Evolutionary conservation across 2,113 vertebrate genomes (phyloP).

Genomic region (Pithys albifrons): DNA sequence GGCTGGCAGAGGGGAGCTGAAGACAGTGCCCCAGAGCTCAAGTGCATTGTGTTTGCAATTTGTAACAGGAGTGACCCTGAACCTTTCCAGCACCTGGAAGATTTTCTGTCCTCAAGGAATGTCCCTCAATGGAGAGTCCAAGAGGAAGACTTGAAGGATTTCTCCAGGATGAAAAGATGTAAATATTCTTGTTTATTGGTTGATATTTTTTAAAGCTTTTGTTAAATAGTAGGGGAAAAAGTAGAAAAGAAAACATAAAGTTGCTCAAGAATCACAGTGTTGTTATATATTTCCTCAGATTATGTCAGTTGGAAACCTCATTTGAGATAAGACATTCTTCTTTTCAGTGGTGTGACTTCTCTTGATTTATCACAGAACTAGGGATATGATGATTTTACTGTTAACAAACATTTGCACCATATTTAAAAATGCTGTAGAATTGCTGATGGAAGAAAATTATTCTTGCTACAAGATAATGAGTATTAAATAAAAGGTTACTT

Average conservation of each 20-base stretch:
- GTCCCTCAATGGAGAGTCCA: neutral
- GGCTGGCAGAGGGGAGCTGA: neutral
- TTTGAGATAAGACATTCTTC: neutral
- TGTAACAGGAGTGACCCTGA: neutral
- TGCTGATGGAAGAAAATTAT: neutral
- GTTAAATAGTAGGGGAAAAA: neutral
- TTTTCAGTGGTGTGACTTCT: neutral
- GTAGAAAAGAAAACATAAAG: neutral
- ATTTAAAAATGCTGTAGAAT: neutral
- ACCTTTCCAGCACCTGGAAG: neutral
- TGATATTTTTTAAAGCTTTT: neutral
- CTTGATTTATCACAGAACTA: neutral
- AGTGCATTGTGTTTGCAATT: neutral
- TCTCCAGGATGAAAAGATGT: neutral
- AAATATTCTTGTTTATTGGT: neutral
- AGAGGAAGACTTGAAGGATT: neutral
- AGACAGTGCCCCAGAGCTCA: neutral
- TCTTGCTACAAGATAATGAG: neutral
- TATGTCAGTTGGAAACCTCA: neutral
- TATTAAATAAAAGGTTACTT: neutral
- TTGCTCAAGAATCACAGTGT: neutral
- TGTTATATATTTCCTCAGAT: neutral
- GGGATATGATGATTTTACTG: neutral
- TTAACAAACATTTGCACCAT: neutral
- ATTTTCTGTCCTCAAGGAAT: neutral